Conservation (phyloP, 1,140 invertebrate species). For the Pseudomyrmex flavicornis region DNA sequence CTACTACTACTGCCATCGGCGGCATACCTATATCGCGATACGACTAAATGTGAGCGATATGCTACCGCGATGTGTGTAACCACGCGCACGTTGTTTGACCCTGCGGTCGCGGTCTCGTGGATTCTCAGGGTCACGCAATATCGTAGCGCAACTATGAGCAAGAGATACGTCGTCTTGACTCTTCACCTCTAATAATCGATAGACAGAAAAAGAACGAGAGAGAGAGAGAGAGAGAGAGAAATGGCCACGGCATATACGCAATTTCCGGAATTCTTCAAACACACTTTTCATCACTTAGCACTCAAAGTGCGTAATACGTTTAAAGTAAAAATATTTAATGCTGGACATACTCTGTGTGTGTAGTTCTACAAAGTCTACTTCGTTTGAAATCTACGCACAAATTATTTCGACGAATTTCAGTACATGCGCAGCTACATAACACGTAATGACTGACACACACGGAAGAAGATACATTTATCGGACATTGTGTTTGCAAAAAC, state of each 20-base stretch:
- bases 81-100: slow-evolving; percentile 46
- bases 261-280: too few species aligned
- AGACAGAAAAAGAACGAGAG: too few species aligned
- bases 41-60: slow-evolving; percentile 12
- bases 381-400: neutral
- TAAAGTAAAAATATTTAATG: neutral
- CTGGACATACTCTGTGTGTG: neutral
- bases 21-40: neutral
- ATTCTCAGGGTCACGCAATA: slow-evolving; percentile 47
- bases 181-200: neutral
- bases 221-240: too few species aligned
- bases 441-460: neutral
- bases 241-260: too few species aligned
- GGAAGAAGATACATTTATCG: neutral
- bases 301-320: too few species aligned
- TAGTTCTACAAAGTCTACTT: neutral
- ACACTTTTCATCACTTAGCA: too few species aligned
- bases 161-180: slow-evolving; percentile 19
- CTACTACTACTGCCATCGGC: slow-evolving; percentile 6
- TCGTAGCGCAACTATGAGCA: slow-evolving; percentile 2
- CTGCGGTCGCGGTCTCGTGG: slow-evolving; percentile 52
- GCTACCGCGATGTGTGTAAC: slow-evolving; percentile 9
- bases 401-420: neutral
- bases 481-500: slow-evolving; percentile 1
- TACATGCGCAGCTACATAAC: neutral